A percentile compares a stretch with the other conserved stretches of the same genome.
These are phyloP conservation scores for Spicauda simplicius DNA, from an alignment of 2,888 invertebrate genomes.

Conservation along the genomic window DNA sequence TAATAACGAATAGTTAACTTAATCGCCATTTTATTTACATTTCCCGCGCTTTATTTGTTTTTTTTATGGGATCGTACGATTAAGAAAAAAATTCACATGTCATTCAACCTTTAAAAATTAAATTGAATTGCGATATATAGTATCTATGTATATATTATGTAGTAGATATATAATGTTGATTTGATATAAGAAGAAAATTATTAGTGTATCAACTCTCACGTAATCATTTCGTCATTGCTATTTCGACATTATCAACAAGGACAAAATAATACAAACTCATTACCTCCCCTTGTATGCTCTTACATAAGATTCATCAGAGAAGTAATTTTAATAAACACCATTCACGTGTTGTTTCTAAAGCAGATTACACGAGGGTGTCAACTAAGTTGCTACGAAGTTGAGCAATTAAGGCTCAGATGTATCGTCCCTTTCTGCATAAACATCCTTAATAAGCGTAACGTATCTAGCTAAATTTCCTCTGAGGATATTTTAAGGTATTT, in stretches of 20 bases:
- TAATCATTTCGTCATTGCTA: too few relatives aligned
- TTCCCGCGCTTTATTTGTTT: too few relatives aligned
- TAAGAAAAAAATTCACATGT: too few relatives aligned
- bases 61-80: too few relatives aligned
- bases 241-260: neutral
- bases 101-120: too few relatives aligned
- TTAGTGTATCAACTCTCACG: too few relatives aligned
- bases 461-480: neutral
- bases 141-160: too few relatives aligned
- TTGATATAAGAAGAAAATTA: too few relatives aligned
- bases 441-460: neutral
- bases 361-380: conserved; percentile 32
- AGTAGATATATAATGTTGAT: too few relatives aligned
- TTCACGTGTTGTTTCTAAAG: conserved; percentile 19
- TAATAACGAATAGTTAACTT: too few relatives aligned
- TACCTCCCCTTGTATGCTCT: neutral
- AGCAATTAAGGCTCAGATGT: conserved; percentile 32
- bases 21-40: too few relatives aligned
- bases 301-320: conserved; percentile 4
- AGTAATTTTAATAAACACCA: conserved; percentile 24
- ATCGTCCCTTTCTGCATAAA: conserved; percentile 15
- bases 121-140: too few relatives aligned
- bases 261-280: neutral
- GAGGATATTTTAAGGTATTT: neutral
- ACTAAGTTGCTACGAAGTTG: conserved; percentile 27